phyloP scores from a whole-genome alignment of 37 sponge, comb jelly and placozoan species.

The Crambe crambe region DNA sequence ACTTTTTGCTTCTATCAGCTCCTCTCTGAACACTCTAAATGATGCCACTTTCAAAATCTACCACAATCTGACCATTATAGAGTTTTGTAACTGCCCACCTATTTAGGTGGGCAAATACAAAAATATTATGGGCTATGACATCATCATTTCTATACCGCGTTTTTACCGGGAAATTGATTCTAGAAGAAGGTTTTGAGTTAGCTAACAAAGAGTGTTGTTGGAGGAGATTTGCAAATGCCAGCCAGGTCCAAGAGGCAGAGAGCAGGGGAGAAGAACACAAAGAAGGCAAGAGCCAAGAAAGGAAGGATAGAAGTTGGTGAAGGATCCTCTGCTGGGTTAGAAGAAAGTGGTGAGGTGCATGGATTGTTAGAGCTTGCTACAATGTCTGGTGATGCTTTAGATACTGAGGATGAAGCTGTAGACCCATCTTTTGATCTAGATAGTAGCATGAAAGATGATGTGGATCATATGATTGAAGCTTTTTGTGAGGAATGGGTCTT shows the following conservation, averaged over 20 bases:
- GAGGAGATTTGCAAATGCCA: too few species aligned
- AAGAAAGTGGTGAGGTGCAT: background rate
- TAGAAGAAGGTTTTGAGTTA: too few species aligned
- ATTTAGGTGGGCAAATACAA: too few species aligned
- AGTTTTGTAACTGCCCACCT: background rate
- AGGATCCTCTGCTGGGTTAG: background rate
- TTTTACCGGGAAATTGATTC: background rate
- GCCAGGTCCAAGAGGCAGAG: background rate
- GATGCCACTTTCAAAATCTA: background rate
- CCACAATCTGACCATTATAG: background rate
- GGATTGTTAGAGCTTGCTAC: background rate
- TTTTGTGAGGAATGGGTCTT: too few species aligned
- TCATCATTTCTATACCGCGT: background rate
- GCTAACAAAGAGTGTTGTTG: too few species aligned
- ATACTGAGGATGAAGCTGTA: slow-evolving; percentile 17
- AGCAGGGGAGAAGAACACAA: background rate
- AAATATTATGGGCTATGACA: background rate
- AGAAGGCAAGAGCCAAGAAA: background rate
- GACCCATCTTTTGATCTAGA: background rate
- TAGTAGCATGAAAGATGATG: background rate
- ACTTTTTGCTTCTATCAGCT: too few species aligned
- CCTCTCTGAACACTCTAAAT: too few species aligned
- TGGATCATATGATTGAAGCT: background rate
- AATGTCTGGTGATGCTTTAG: background rate
- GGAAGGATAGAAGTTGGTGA: background rate